Conservation (phyloP, 2,888 invertebrate genomes). For the Ornithoptera alexandrae region DNA sequence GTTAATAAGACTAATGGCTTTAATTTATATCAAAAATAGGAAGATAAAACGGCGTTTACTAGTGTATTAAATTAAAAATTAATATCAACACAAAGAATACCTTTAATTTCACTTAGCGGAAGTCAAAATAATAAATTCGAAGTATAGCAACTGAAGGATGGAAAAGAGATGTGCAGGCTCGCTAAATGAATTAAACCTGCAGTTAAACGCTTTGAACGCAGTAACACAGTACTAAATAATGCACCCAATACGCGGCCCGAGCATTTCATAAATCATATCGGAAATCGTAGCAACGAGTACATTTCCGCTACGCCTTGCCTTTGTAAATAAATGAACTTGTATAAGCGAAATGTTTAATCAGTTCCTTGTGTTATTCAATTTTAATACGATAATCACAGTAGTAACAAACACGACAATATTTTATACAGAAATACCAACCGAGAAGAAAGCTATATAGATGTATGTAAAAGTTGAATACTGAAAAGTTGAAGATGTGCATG, state of each 20-base stretch:
- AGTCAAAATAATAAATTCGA: not conserved
- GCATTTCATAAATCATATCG: conserved; percentile 30
- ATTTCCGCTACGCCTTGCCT: conserved; percentile 11
- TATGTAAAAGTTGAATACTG: no score
- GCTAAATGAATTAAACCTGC: conserved; percentile 25
- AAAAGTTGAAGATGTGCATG: no score
- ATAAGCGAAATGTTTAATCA: conserved; percentile 25
- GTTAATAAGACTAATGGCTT: no score
- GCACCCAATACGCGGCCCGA: conserved; percentile 21
- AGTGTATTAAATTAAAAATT: no score
- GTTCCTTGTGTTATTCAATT: conserved; percentile 16
- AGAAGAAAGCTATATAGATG: no score
- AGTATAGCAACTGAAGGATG: not conserved
- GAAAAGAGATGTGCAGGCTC: conserved; percentile 1
- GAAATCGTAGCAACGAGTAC: conserved; percentile 27
- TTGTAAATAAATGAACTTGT: conserved; percentile 28
- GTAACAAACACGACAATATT: no score
- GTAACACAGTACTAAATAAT: conserved; percentile 29
- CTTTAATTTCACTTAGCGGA: no score
- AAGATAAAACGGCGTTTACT: no score
- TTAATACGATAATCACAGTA: conserved; percentile 2
- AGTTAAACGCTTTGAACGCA: conserved; percentile 25
- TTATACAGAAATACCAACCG: no score
- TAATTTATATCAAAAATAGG: no score
- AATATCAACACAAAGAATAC: no score